These are phyloP conservation scores for Himalopsyche anomala DNA, from an alignment of 2,888 invertebrate genomes.

Conservation along the genomic window DNA sequence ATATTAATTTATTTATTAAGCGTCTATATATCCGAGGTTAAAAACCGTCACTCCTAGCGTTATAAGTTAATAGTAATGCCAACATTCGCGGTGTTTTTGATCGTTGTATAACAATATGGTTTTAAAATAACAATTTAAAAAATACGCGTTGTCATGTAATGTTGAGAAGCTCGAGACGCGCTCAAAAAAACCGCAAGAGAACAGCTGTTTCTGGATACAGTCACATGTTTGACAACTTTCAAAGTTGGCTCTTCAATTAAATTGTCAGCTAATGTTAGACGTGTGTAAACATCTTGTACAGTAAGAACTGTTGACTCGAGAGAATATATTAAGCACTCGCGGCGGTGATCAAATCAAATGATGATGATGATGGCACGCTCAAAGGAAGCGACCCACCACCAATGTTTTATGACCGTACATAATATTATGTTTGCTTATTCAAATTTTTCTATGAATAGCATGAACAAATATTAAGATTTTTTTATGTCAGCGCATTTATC, in stretches of 20 bases:
- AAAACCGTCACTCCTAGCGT: too few species aligned
- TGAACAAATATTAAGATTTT: background rate
- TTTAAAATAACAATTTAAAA: too few species aligned
- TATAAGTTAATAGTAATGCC: too few species aligned
- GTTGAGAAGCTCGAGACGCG: slow-evolving; percentile 13
- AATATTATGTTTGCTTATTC: background rate
- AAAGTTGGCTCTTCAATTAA: slow-evolving; percentile 19
- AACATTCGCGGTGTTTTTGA: too few species aligned
- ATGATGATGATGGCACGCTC: background rate
- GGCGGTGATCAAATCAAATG: slow-evolving; percentile 4
- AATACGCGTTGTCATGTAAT: background rate
- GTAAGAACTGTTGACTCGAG: slow-evolving; percentile 16
- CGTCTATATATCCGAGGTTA: too few species aligned
- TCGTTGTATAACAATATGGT: too few species aligned
- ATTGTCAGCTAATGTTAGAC: slow-evolving; percentile 25
- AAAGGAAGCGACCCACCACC: slow-evolving; percentile 21
- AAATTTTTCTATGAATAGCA: background rate
- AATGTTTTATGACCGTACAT: background rate
- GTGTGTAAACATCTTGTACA: slow-evolving; percentile 26
- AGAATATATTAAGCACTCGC: slow-evolving; percentile 16
- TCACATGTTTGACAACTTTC: slow-evolving; percentile 7
- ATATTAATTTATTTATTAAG: too few species aligned
- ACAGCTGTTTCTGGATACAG: slow-evolving; percentile 1
- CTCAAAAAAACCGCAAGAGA: slow-evolving; percentile 11
- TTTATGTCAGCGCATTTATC: too few species aligned